These are phyloP conservation scores for Moxostoma hubbsi DNA, from an alignment of 2,797 vertebrate species.

Conservation along the genomic window DNA sequence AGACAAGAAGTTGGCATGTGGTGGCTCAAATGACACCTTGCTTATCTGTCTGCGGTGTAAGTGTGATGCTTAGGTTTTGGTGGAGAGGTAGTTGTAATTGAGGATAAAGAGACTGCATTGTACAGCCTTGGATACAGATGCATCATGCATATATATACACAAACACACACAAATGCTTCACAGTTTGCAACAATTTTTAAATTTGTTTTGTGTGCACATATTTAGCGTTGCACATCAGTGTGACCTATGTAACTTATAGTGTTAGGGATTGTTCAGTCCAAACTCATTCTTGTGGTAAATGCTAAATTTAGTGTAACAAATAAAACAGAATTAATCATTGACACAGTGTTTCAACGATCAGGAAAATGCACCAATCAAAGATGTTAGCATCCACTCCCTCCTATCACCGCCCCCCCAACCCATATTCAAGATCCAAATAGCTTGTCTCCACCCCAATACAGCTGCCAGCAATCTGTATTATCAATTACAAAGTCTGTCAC, in stretches of 20 bases:
- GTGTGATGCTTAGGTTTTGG: conserved; percentile 4
- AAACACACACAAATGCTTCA: neutral
- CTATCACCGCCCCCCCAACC: no score
- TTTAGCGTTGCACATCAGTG: neutral
- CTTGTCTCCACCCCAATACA: neutral
- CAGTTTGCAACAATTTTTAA: neutral
- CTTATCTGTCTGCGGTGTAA: neutral
- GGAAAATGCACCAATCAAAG: neutral
- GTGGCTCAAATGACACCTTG: conserved; percentile 28
- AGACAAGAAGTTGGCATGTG: conserved; percentile 19
- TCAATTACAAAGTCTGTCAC: neutral
- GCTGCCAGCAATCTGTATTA: neutral
- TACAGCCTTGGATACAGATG: conserved; percentile 2
- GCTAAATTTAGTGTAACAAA: no score
- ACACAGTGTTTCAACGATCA: neutral
- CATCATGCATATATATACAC: neutral
- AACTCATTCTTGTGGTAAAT: no score
- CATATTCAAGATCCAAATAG: neutral
- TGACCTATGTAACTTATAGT: neutral
- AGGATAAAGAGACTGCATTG: neutral
- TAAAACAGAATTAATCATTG: no score
- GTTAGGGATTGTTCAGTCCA: no score
- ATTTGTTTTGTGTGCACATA: neutral
- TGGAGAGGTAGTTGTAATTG: neutral
- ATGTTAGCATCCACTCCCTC: neutral